Conservation (phyloP, 2,113 vertebrate species). For the Synchiropus splendidus region DNA sequence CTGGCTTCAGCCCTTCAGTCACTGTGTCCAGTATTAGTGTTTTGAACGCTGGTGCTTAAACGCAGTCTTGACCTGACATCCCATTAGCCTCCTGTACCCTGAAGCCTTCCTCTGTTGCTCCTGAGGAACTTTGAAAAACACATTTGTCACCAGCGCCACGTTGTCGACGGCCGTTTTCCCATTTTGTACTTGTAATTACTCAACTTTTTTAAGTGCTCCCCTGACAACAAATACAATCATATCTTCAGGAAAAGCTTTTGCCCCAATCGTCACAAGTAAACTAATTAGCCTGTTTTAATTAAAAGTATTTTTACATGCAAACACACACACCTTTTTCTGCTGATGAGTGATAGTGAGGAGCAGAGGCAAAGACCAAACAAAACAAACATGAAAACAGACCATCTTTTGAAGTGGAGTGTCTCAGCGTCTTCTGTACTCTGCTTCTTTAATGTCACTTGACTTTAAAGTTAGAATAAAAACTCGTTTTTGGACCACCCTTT, state of each 20-base stretch:
- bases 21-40: too few relatives aligned
- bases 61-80: too few relatives aligned
- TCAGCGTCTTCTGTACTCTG: too few relatives aligned
- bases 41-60: too few relatives aligned
- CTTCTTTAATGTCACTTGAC: constrained; percentile 18
- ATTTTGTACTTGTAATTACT: not conserved
- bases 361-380: constrained; percentile 17
- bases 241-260: constrained; percentile 17
- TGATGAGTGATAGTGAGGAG: constrained; percentile 43
- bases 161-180: too few relatives aligned
- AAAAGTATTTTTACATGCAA: not conserved
- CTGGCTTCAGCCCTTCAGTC: too few relatives aligned
- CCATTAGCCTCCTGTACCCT: too few relatives aligned
- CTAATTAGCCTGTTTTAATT: constrained; percentile 45
- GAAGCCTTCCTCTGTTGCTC: too few relatives aligned
- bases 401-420: constrained; percentile 53
- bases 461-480: too few relatives aligned
- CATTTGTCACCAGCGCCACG: too few relatives aligned
- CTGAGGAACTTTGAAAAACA: too few relatives aligned
- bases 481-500: too few relatives aligned
- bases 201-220: not conserved
- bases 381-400: constrained; percentile 35
- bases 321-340: constrained; percentile 22
- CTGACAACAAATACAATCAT: not conserved
- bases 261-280: constrained; percentile 48